phyloP scores from a whole-genome alignment of 2,888 invertebrate genomes.

The Trachelus stipa region DNA sequence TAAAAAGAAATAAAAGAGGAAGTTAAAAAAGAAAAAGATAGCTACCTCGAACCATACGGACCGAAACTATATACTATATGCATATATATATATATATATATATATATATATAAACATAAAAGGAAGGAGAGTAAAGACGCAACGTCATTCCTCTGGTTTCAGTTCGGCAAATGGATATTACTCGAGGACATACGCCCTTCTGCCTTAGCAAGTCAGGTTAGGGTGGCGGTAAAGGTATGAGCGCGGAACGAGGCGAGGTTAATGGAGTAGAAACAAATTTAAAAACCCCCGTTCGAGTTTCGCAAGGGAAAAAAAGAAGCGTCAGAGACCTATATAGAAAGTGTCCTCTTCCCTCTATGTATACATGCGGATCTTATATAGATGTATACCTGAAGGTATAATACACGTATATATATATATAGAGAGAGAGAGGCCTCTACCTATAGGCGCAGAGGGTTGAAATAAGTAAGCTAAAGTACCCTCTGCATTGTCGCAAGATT shows the following conservation, averaged over 20 bases:
- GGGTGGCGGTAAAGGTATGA: conserved; percentile 20
- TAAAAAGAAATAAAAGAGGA: neutral
- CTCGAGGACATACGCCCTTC: conserved; percentile 29
- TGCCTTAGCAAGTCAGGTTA: conserved; percentile 21
- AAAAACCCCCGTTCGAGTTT: conserved; percentile 40
- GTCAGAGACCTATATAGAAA: neutral
- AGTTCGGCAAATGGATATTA: conserved; percentile 45
- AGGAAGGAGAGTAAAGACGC: neutral
- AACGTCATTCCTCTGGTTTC: neutral
- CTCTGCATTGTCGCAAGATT: neutral
- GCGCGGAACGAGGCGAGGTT: conserved; percentile 42
- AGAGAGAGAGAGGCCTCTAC: neutral
- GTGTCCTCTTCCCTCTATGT: neutral
- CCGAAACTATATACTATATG: neutral
- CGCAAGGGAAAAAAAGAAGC: neutral
- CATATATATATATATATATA: no score
- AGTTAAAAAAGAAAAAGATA: neutral
- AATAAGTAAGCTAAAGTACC: neutral
- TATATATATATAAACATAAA: neutral
- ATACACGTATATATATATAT: neutral
- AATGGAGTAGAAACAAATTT: conserved; percentile 60
- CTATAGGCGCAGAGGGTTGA: neutral
- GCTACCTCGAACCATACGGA: neutral
- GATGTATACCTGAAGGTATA: neutral
- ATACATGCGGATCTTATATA: neutral